Evolutionary conservation across 2,888 invertebrate species (phyloP), one percentile per base, ranked within the genome.

Genomic region (Mantis religiosa): DNA sequence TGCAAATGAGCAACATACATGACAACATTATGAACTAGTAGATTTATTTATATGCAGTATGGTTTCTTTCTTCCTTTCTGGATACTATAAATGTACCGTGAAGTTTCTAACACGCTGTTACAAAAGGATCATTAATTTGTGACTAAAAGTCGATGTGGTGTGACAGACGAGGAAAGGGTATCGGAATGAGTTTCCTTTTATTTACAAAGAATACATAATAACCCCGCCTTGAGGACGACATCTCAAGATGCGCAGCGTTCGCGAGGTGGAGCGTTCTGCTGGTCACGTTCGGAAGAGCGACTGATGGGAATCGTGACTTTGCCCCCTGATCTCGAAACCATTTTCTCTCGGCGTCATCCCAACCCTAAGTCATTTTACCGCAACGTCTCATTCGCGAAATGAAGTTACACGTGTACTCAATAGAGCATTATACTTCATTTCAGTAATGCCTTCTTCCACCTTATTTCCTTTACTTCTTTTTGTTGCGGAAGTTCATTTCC

Each of bases 241-340:
- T 41, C 12, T 41, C 41, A 25, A 71, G 15, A 54, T 20, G 47
- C 85, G 85, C 34, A 85, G 9, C 41, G 85, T n/a, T 27, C 41
- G 41, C n/a, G 41, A n/a, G 15, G 47, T 54, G 54, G 25, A 71
- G 54, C 25, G 20, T 20, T 2, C 54, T 15, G 20, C 54, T 71
- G 54, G 54, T 85, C 85, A 85, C 85, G 85, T 85, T 14, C 84
- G 14, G 85, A 28, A 71, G 47, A 27, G 84, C 85, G 85, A 41
- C 85, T 85, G 85, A 85, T 85, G 85, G 85, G 85, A 85, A 85
- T 85, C 85, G 85, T 85, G 85, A 85, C 85, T 85, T 54, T 85
- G 27, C 41, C 6, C 15, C 47, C 34, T 85, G 8, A 85, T 85
- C 54, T 85, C 54, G 54, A 47, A 85, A 85, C 85, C 54, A 85